These are phyloP conservation scores for Ostrea edulis DNA, from an alignment of 1,140 invertebrate species.

Conservation along the genomic window DNA sequence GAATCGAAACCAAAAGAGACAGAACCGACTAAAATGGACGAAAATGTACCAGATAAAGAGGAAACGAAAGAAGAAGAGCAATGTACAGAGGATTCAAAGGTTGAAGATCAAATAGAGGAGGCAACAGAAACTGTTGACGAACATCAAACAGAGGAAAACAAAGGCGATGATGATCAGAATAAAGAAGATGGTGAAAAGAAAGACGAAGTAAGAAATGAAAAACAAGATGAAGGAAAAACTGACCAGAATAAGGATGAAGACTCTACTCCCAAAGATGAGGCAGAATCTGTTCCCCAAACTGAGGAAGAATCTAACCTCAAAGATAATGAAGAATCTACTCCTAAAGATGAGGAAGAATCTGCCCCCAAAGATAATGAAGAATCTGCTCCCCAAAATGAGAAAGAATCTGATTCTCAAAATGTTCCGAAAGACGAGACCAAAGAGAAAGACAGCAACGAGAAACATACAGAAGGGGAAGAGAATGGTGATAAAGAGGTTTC, in stretches of 20 bases:
- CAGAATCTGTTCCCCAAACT: not conserved
- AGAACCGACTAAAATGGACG: conserved; percentile 32
- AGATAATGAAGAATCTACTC: not conserved
- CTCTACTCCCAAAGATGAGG: not conserved
- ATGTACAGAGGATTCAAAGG: not conserved
- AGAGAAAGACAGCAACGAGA: not conserved
- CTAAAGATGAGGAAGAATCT: not conserved
- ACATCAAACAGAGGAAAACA: not conserved
- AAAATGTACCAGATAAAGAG: not conserved
- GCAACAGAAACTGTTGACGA: not conserved
- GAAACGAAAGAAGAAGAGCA: not conserved
- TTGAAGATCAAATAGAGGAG: conserved; percentile 32
- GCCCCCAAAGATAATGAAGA: not conserved
- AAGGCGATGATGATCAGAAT: conserved; percentile 1
- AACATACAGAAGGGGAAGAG: conserved; percentile 11
- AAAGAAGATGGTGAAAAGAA: conserved; percentile 22
- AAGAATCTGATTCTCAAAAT: too few species aligned
- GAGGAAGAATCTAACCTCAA: not conserved
- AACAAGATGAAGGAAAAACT: not conserved
- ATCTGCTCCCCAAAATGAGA: too few species aligned
- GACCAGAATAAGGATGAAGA: not conserved
- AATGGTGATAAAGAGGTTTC: not conserved
- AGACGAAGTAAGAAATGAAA: conserved; percentile 19
- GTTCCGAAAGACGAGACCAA: conserved; percentile 23
- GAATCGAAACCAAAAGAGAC: not conserved